Base-by-base conservation (phyloP, 2,888 invertebrate genomes). In the Lasioglossum lativentre region DNA sequence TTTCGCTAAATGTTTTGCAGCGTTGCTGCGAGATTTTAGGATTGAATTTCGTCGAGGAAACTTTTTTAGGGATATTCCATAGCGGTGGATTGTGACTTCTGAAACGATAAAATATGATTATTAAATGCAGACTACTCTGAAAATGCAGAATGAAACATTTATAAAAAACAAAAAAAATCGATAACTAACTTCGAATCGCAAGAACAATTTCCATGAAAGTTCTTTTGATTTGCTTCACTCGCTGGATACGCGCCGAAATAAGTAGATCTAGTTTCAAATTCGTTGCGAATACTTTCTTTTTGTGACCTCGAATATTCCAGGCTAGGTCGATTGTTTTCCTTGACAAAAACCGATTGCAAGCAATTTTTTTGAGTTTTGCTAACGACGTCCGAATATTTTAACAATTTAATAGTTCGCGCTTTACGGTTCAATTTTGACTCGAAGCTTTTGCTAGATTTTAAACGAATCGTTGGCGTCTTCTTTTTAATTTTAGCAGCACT, bases 121-220 rank as follows among this genome's bases (percentile, higher is more conserved):
- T 42, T 74, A 38, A 19, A 19, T 2, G 19, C 19, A 30, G 30
- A 30, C 19, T 34, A 16, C 30, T 63, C 3, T 5, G n/a, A n/a
- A 56, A 56, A 4, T 56, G n/a, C 56, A 27, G 4, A 12, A n/a
- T n/a, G 10, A n/a, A 56, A 56, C 12, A 1, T 27, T 70, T 59
- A 12, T 23, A 23, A 10, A 12, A 16, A 45, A 52, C 0, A 52
- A 12, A 45, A 52, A 1, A 52, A 12, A 5, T n/a, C 27, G 16
- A 4, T 42, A 68, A 85, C 85, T 84, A 45, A 84, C 85, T 83
- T 85, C 38, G 75, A 1, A 34, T 73, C 27, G 45, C 75, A 77
- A 23, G 30, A 34, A 47, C 80, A 80, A 66, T 63, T 86, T 38
- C 59, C 23, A 16, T 70, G 77, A 38, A 4, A 52, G 30, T 45